Evolutionary conservation across 2,888 invertebrate genomes (phyloP).

Genomic region (Pachydiplax longipennis): DNA sequence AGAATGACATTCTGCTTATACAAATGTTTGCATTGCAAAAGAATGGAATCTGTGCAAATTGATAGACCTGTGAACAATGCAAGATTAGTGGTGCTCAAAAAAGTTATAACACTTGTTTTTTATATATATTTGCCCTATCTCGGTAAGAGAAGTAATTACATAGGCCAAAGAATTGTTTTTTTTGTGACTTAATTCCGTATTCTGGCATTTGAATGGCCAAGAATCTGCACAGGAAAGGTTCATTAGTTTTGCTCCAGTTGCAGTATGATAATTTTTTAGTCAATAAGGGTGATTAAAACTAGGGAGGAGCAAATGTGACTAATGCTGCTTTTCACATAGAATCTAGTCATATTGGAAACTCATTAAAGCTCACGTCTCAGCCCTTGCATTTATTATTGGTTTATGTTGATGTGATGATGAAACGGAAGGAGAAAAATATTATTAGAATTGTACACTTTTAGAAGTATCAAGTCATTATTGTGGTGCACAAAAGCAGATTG

Average conservation of each 20-base stretch:
- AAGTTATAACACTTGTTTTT: conserved; percentile 38
- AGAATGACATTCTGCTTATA: conserved; percentile 20
- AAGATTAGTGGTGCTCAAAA: conserved; percentile 44
- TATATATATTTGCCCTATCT: conserved; percentile 24
- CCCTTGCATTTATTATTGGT: conserved; percentile 24
- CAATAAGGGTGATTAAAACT: conserved; percentile 1
- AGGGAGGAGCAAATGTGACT: conserved; percentile 20
- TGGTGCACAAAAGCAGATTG: conserved; percentile 48
- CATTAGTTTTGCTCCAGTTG: conserved; percentile 27
- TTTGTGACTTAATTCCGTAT: conserved; percentile 30
- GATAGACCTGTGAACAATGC: conserved; percentile 38
- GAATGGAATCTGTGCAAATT: conserved; percentile 22
- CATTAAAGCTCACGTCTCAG: conserved; percentile 30
- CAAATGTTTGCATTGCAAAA: conserved; percentile 29
- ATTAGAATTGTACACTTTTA: conserved; percentile 42
- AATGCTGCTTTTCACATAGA: conserved; percentile 44
- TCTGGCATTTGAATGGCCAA: conserved; percentile 1
- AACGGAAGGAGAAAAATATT: not conserved
- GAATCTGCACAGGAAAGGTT: conserved; percentile 31
- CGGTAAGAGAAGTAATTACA: not conserved
- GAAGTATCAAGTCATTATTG: conserved; percentile 47
- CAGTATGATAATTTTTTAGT: not conserved
- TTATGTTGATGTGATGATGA: conserved; percentile 33
- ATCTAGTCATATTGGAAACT: conserved; percentile 29
- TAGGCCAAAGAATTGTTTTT: conserved; percentile 10